A percentile compares a stretch with the other conserved stretches of the same genome.
Conservation (phyloP, 2,888 invertebrate species). For the Mantis religiosa region DNA sequence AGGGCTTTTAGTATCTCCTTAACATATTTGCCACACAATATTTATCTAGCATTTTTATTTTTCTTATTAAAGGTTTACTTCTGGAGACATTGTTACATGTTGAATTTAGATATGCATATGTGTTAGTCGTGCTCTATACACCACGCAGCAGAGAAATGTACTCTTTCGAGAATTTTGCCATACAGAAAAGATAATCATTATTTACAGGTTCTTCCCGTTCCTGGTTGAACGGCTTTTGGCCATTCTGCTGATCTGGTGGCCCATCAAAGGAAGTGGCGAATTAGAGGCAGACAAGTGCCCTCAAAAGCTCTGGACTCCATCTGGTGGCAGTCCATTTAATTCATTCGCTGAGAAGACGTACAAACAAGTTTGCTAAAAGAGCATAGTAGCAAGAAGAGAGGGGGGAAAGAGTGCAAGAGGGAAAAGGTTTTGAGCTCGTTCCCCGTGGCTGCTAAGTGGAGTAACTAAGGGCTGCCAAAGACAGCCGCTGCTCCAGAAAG, state of each 20-base stretch:
- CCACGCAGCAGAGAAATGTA: not conserved
- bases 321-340: not conserved
- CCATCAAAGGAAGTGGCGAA: not conserved
- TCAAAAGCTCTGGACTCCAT: not conserved
- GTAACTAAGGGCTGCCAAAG: not conserved
- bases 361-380: conserved; percentile 1
- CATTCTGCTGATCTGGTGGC: not conserved
- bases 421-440: not conserved
- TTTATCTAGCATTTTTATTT: no score
- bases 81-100: no score
- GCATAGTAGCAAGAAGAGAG: not conserved
- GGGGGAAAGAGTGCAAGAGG: not conserved
- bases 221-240: not conserved
- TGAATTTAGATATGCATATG: no score
- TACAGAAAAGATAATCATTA: not conserved
- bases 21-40: no score
- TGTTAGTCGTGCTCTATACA: no score
- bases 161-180: not conserved
- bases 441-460: not conserved
- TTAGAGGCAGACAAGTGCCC: not conserved
- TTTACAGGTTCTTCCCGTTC: not conserved
- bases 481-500: not conserved
- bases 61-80: no score
- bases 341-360: not conserved
- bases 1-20: no score